These are phyloP conservation scores for Suricata suricatta DNA, from an alignment of 2,113 vertebrate genomes.

Conservation along the genomic window DNA sequence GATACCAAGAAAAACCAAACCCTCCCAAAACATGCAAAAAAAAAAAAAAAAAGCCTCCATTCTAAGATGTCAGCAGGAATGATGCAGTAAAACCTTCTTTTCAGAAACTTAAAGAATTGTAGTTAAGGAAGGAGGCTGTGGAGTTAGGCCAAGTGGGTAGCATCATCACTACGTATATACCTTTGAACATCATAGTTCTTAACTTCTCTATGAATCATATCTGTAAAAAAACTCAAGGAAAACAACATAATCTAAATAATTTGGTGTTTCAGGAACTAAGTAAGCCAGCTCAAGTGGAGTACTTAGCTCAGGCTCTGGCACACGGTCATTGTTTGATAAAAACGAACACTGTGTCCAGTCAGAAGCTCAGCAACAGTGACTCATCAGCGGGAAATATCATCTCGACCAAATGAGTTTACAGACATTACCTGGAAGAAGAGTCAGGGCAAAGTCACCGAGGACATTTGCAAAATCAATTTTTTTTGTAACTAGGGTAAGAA, in stretches of 20 bases:
- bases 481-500: not conserved
- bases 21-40: not conserved
- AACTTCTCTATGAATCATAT: not conserved
- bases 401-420: not conserved
- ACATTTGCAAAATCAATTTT: not conserved
- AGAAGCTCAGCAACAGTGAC: not conserved
- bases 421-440: not conserved
- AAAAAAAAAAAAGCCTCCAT: not conserved
- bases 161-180: not conserved
- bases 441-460: not conserved
- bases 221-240: not conserved
- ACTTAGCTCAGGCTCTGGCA: not conserved
- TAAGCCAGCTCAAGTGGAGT: not conserved
- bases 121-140: not conserved
- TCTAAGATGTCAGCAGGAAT: not conserved
- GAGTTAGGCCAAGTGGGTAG: not conserved
- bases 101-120: rapidly evolving
- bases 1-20: not conserved
- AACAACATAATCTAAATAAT: not conserved
- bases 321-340: not conserved
- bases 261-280: not conserved
- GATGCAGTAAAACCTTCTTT: not conserved
- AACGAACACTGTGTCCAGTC: not conserved
- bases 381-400: not conserved
- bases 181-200: not conserved